phyloP scores from a whole-genome alignment of 1,140 invertebrate genomes.

The Plectrocnemia conspersa region DNA sequence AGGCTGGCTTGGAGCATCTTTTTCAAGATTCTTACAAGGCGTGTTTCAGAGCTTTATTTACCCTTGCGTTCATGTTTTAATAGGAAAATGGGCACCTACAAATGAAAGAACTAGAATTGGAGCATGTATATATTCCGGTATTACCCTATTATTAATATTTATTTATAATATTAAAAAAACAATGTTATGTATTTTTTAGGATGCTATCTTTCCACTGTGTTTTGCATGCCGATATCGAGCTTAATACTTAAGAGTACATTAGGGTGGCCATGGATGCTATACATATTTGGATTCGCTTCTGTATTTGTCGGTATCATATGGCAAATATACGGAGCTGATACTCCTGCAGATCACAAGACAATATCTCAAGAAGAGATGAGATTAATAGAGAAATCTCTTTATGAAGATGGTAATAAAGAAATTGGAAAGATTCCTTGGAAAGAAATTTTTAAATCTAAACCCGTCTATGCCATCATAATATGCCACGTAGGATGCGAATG shows the following conservation, averaged over 20 bases:
- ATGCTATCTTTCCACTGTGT: too few species aligned
- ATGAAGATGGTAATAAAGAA: neutral
- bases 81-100: slow-evolving; percentile 14
- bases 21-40: slow-evolving; percentile 5
- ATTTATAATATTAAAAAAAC: neutral
- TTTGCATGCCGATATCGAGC: slow-evolving; percentile 1
- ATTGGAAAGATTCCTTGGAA: slow-evolving; percentile 9
- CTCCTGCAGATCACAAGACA: slow-evolving; percentile 3
- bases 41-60: slow-evolving; percentile 8
- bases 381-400: slow-evolving; percentile 9
- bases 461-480: slow-evolving; percentile 3
- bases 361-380: slow-evolving; percentile 3
- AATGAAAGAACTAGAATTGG: slow-evolving; percentile 13
- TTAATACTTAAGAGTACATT: slow-evolving; percentile 4
- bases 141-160: neutral
- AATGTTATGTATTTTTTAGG: neutral
- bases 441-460: slow-evolving; percentile 5
- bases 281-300: slow-evolving; percentile 9
- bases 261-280: slow-evolving; percentile 11
- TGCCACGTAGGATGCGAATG: slow-evolving; percentile 7
- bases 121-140: slow-evolving; percentile 11
- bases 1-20: slow-evolving; percentile 13
- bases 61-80: neutral
- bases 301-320: slow-evolving; percentile 1
- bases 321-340: neutral